Evolutionary conservation across 2,113 vertebrate species (phyloP).

Genomic region (Lipophrys pholis): DNA sequence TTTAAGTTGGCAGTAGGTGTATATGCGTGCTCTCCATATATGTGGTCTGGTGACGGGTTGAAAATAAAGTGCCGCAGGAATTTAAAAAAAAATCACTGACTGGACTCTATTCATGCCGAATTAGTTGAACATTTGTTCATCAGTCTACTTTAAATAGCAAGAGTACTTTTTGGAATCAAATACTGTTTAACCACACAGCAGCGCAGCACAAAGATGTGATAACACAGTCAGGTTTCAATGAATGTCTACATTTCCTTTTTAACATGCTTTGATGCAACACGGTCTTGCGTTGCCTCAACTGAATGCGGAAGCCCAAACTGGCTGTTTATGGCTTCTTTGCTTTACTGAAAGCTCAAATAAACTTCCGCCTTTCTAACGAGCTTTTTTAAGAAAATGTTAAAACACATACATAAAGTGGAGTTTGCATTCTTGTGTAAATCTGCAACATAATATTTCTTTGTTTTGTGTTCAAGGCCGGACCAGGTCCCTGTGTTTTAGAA

Average conservation of each 20-base stretch:
- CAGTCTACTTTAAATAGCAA: background rate
- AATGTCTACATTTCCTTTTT: constrained; percentile 32
- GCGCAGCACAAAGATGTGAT: background rate
- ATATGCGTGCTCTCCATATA: no score
- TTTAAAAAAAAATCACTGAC: no score
- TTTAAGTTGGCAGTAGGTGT: no score
- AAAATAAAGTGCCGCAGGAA: no score
- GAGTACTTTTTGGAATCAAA: background rate
- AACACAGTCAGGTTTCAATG: background rate
- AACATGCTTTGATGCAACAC: constrained; percentile 5
- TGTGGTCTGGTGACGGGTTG: no score
- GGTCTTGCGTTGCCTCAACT: constrained; percentile 15
- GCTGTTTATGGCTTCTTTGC: background rate
- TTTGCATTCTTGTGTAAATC: background rate
- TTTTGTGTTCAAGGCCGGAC: constrained; percentile 68
- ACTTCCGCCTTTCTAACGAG: background rate
- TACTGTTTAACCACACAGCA: background rate
- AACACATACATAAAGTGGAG: background rate
- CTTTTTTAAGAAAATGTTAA: background rate
- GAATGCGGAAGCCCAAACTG: background rate
- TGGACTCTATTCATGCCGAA: no score
- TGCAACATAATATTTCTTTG: background rate
- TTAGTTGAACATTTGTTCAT: background rate
- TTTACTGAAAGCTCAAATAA: no score
- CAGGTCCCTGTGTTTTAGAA: constrained; percentile 69